Base-by-base conservation (phyloP, 2,113 vertebrate species). In the Sinocyclocheilus maitianheensis region DNA sequence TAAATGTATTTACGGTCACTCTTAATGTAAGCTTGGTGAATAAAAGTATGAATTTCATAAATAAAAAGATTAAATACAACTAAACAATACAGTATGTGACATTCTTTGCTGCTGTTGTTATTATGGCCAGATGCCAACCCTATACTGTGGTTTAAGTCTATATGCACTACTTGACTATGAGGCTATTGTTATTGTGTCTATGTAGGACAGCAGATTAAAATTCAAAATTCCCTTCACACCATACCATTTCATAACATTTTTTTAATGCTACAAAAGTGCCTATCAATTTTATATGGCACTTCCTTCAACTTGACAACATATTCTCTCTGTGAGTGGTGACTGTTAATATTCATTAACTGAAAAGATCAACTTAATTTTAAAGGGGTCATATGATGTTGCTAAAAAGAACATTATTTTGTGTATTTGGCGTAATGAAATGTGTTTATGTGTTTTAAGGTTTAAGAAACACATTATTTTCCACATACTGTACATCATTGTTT, bases 261-360 rank as follows among this genome's bases (percentile, higher is more conserved):
- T 55, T 55, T 10, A 4, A 55, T 16, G n/a, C 53, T 9, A 79
- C 18, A 78, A 77, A 62, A 1, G n/a, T 81, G 14, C 16, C 40
- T 46, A 48, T 18, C 34, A 80, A n/a, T 80, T 65, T 26, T 26
- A 65, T 14, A 81, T 1, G 6, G 34, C 1, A 0, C 20, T 16
- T 4, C 20, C 5, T 43, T 80, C 4, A 62, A 43, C 34, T 80
- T 62, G 34, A 62, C 22, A 22, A 58, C 11, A 79, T 62, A 12
- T 62, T 24, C 20, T 80, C 55, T 80, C 72, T 24, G 34, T n/a
- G 7, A 24, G 55, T 24, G 14, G n/a, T 81, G 79, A 81, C 40
- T 18, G 40, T 65, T 81, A 65, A 48, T 48, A 46, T 30, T 65
- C 9, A 81, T 81, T 81, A 67, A 8, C 60, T 81, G 14, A 65